Conservation (phyloP, 35 echinoderm and acorn worm species). For the Chiridota heheva region DNA sequence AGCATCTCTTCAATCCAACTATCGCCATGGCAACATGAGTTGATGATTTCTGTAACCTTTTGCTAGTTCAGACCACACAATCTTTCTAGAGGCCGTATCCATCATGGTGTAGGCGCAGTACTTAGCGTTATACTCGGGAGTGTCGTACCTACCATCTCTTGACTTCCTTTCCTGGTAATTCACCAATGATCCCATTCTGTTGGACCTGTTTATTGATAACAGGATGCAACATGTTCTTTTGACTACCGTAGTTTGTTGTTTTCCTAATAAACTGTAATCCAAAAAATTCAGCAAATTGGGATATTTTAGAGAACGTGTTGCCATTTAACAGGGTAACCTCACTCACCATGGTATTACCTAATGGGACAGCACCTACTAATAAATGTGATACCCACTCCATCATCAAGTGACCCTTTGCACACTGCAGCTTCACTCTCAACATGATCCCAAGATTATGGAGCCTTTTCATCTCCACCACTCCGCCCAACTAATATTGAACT, state of each 20-base stretch:
- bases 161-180: not conserved
- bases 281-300: constrained; percentile 21
- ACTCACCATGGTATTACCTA: constrained; percentile 47
- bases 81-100: constrained; percentile 29
- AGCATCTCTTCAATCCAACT: constrained; percentile 6
- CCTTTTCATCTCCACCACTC: too few species aligned
- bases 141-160: constrained; percentile 61
- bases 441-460: constrained; percentile 19
- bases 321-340: constrained; percentile 60
- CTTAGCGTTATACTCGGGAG: constrained; percentile 59
- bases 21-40: constrained; percentile 65
- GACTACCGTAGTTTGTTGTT: constrained; percentile 1
- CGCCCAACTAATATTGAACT: too few species aligned
- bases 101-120: constrained; percentile 69
- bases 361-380: constrained; percentile 11
- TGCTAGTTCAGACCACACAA: constrained; percentile 45
- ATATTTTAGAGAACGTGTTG: constrained; percentile 18
- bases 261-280: constrained; percentile 24
- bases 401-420: constrained; percentile 22
- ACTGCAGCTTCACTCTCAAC: constrained; percentile 18
- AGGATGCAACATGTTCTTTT: constrained; percentile 11
- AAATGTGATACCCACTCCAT: constrained; percentile 40
- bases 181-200: not conserved
- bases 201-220: constrained; percentile 16
- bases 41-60: constrained; percentile 51